Evolutionary conservation across 2,888 invertebrate species (phyloP), one percentile per base, ranked within the genome.

Genomic region (Myopa testacea): DNA sequence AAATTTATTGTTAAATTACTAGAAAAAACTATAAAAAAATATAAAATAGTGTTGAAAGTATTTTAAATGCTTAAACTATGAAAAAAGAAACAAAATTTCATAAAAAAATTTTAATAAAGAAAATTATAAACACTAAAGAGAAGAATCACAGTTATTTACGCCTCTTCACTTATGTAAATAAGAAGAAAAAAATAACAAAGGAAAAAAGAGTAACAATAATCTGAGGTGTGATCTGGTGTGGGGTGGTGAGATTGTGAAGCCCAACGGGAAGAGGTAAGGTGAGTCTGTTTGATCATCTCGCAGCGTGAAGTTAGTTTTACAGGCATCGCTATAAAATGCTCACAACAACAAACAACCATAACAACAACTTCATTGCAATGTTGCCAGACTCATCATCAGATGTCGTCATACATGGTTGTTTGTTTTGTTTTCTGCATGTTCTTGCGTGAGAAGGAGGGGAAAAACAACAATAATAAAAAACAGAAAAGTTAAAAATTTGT

Each of bases 311-410:
- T 26, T 26, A 26, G 1, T 26, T 26, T 26, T 26, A 26, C 26
- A 26, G 26, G 1, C 26, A 26, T 26, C 26, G 26, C 26, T 26
- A 26, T 26, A 26, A 26, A 26, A 26, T 26, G 26, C 2, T 26
- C 37, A 67, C n/a, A 38, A 38, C 16, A 37, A 37, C 12, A 38
- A 67, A 67, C n/a, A 38, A 38, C 16, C 8, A 37, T 4, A 38
- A 67, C 7, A 26, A 26, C 60, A 60, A 60, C 68, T 40, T 68
- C 69, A 69, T 50, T 69, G 69, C 69, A 69, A 40, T 19, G 68
- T n/a, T 69, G 26, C 69, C 69, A 69, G 69, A 69, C 26, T 69
- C 50, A 50, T 19, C 37, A 6, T 26, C n/a, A 40, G 45, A 26
- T 19, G 12, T 38, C n/a, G 26, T 71, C 55, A 37, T 55, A 37